phyloP scores from a whole-genome alignment of 64 coral and sea anemone genomes.

The Dendrophyllia cribrosa region DNA sequence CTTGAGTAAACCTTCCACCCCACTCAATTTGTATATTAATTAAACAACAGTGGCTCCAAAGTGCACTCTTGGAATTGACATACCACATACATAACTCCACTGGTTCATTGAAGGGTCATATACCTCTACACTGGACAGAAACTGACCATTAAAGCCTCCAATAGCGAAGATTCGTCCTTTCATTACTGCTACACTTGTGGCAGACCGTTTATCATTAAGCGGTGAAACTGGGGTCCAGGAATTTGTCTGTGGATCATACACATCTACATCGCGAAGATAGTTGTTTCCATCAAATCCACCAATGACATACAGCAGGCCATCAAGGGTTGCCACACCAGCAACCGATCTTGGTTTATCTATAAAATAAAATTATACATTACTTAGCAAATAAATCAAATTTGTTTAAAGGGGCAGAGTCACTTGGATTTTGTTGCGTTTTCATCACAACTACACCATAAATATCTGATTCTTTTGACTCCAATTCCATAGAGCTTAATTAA shows the following conservation, averaged over 20 bases:
- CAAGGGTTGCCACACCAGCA: slow-evolving; percentile 81
- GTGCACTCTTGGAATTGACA: slow-evolving; percentile 95
- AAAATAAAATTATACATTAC: background rate
- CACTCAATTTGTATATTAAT: background rate
- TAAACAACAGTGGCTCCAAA: slow-evolving; percentile 95
- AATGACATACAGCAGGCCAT: slow-evolving; percentile 80
- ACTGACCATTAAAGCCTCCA: slow-evolving; percentile 99
- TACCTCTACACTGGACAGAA: slow-evolving; percentile 89
- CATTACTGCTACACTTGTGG: slow-evolving; percentile 86
- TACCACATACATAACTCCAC: slow-evolving; percentile 78
- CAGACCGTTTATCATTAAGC: slow-evolving; percentile 82
- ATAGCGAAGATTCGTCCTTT: slow-evolving; percentile 91
- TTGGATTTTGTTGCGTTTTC: no score
- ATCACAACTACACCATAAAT: no score
- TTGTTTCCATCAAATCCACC: slow-evolving; percentile 95
- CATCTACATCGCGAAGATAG: slow-evolving; percentile 85
- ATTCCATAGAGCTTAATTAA: no score
- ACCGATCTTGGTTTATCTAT: slow-evolving; percentile 92
- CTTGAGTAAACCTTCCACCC: background rate
- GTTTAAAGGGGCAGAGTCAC: no score
- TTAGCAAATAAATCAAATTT: no score
- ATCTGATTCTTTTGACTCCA: no score
- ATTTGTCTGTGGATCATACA: slow-evolving; percentile 88
- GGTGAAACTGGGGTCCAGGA: slow-evolving; percentile 77
- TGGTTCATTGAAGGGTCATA: slow-evolving; percentile 82